Conservation (phyloP, 2,797 vertebrate species). For the Molossus alvarezi region DNA sequence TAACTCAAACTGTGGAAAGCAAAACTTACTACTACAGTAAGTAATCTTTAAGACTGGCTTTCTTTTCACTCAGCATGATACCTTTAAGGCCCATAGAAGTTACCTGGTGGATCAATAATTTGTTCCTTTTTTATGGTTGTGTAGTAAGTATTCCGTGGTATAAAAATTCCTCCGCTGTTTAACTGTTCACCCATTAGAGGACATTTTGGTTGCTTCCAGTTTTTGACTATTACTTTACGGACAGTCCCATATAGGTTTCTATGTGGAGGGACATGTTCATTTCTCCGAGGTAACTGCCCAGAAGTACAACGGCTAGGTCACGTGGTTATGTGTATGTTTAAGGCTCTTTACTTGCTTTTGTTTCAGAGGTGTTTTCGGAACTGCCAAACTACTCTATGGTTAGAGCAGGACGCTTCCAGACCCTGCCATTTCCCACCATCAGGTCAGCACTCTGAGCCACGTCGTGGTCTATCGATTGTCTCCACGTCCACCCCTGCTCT, state of each 20-base stretch:
- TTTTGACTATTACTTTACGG: neutral
- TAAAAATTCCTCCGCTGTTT: neutral
- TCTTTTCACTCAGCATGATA: neutral
- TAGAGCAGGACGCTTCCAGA: neutral
- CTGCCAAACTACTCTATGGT: neutral
- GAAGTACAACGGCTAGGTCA: neutral
- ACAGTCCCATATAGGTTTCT: neutral
- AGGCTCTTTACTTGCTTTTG: neutral
- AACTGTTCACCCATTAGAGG: neutral
- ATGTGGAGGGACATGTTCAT: neutral
- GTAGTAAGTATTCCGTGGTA: neutral
- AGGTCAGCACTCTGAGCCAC: neutral
- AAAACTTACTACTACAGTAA: neutral
- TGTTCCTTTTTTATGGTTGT: neutral
- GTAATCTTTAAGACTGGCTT: neutral
- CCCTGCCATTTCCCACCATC: neutral
- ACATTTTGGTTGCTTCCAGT: conserved; percentile 7
- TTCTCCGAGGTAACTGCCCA: neutral
- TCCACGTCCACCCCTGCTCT: neutral
- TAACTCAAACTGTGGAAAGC: neutral
- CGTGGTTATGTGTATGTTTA: neutral
- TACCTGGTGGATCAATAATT: neutral
- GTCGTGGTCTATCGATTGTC: no score
- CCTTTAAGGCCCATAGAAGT: neutral
- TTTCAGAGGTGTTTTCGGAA: neutral